These are phyloP conservation scores for Caenorhabditis imperialis DNA, from an alignment of 2,888 invertebrate species.

Conservation along the genomic window DNA sequence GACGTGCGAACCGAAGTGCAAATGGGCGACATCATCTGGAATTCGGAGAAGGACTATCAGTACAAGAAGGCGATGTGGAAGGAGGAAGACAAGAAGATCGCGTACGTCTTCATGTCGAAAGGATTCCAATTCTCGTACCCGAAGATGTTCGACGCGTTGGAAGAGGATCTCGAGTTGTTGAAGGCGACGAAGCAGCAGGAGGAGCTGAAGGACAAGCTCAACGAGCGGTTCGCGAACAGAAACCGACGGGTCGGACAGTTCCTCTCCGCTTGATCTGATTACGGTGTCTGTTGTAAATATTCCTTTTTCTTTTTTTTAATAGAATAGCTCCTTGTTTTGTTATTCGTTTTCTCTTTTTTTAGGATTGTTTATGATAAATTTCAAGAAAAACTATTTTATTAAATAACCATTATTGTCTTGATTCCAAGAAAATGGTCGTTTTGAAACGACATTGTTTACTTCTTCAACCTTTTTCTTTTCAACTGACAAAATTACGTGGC, in stretches of 20 bases:
- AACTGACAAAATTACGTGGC: too few species aligned
- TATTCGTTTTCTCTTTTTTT: too few species aligned
- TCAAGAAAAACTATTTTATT: too few species aligned
- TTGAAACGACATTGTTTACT: neutral
- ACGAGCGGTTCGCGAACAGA: constrained; percentile 65
- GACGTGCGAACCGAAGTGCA: constrained; percentile 83
- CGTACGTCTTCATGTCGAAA: constrained; percentile 75
- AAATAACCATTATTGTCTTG: too few species aligned
- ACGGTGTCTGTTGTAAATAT: neutral
- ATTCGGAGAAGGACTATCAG: constrained; percentile 58
- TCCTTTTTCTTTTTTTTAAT: constrained; percentile 6
- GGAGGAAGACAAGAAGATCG: constrained; percentile 76
- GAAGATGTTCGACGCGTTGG: constrained; percentile 60
- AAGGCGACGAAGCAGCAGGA: constrained; percentile 57
- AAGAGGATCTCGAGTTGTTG: constrained; percentile 55
- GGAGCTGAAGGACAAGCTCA: constrained; percentile 54
- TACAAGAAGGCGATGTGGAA: constrained; percentile 76
- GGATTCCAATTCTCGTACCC: constrained; percentile 63
- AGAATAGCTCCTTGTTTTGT: neutral
- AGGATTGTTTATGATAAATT: too few species aligned
- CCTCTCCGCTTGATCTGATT: constrained; percentile 53
- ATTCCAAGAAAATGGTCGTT: neutral
- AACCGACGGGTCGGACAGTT: constrained; percentile 64
- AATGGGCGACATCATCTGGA: constrained; percentile 75
- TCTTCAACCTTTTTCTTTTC: too few species aligned